Conservation (phyloP, 2,888 invertebrate species). For the Hydrotaea cyrtoneurina region DNA sequence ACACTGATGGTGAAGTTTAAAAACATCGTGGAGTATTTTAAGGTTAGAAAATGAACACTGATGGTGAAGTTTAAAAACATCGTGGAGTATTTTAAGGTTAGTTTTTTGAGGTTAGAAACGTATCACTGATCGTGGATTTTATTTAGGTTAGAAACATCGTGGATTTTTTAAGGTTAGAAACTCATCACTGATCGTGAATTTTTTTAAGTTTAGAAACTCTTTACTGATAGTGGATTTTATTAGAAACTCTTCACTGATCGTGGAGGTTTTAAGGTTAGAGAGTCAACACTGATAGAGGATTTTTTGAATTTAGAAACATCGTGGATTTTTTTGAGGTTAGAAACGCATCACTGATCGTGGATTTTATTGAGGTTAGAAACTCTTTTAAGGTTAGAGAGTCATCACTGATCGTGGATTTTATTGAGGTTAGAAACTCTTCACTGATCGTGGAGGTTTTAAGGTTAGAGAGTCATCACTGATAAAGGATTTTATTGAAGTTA, state of each 20-base stretch:
- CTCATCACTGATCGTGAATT: background rate
- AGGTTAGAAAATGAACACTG: too few species aligned
- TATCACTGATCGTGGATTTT: too few species aligned
- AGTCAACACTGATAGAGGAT: background rate
- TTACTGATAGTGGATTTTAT: too few species aligned
- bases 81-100: too few species aligned
- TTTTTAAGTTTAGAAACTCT: background rate
- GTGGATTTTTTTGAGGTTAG: background rate
- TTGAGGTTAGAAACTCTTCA: background rate
- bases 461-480: background rate
- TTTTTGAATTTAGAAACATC: background rate
- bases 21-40: too few species aligned
- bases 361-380: background rate
- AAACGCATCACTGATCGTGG: background rate
- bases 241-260: too few species aligned
- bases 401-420: background rate
- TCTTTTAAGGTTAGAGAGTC: too few species aligned
- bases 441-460: background rate
- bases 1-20: too few species aligned
- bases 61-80: too few species aligned
- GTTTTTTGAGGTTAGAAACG: too few species aligned
- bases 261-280: background rate
- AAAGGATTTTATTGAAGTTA: background rate
- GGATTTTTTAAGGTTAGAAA: too few species aligned
- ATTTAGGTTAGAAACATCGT: too few species aligned